Evolutionary conservation across 2,797 vertebrate genomes (phyloP), one percentile per base, ranked within the genome.

Genomic region (Phataginus tricuspis): DNA sequence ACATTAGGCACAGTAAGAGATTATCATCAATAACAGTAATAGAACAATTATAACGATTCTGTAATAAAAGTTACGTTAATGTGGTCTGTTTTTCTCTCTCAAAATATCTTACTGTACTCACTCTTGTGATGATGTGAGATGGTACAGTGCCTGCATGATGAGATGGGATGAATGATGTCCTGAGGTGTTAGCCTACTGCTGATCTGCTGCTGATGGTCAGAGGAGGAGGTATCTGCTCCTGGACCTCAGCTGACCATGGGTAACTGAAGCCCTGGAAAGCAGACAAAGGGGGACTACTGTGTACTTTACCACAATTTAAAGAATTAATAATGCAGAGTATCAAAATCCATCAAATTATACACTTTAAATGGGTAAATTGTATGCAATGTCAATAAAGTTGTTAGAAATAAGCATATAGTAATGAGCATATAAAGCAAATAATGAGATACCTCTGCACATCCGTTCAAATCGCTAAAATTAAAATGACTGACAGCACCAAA

Each of bases 131-230:
- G 45, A 7, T 6, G 16, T 19, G 72, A 75, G 42, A 13, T 18
- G 29, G 6, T 75, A 21, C 16, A 7, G 5, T 3, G 18, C 29
- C 45, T 21, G 4, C 45, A 0, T 75, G 72, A 18, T 3, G 0
- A 29, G 72, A n/a, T 51, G 29, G 12, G 45, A 4, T n/a, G 45
- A n/a, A 7, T 51, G 72, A 51, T 4, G 9, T 12, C 29, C 0
- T 11, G 42, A 16, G 27, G 69, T 4, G 15, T 18, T 31, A 49
- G 71, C 27, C 42, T 49, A 27, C 42, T 5, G 27, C 19, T 74
- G 42, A 49, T 27, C 25, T 18, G 59, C 59, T 6, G 42, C 18
- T 16, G 71, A 42, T 29, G 27, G 3, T 49, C 27, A 10, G 27
- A 74, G 29, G 29, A 31, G 42, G 8, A 9, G 42, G 15, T 9